Conservation (phyloP, 2,888 invertebrate species). For the Carabus problematicus region DNA sequence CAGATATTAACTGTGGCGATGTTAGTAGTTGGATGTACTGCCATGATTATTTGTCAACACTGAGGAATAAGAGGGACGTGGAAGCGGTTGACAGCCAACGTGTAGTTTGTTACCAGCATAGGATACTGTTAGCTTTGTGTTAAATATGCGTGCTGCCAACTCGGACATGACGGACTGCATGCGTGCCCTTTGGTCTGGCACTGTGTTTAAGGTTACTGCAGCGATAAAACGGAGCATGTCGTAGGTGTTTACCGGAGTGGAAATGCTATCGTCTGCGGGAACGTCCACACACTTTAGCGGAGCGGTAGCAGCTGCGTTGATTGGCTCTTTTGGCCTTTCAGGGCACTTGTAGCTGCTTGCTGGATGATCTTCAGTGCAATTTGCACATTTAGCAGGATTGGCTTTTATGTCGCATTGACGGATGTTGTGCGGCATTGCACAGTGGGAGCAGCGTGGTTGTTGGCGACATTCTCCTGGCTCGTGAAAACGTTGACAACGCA, state of each 20-base stretch:
- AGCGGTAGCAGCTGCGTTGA: not conserved
- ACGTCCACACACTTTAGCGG: not conserved
- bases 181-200: not conserved
- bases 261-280: not conserved
- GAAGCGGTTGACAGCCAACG: no score
- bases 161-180: no score
- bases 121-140: no score
- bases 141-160: no score
- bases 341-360: constrained; percentile 2
- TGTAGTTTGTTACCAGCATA: no score
- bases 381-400: not conserved
- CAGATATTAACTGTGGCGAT: no score
- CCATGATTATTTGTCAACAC: no score
- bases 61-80: no score
- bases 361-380: not conserved
- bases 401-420: not conserved
- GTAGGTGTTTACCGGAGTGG: not conserved
- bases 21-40: no score
- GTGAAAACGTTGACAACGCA: not conserved
- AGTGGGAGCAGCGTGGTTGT: not conserved
- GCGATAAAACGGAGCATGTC: not conserved
- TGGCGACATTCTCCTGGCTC: not conserved
- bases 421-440: not conserved
- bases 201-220: not conserved
- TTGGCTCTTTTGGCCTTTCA: not conserved